These are phyloP conservation scores for Pteromalus puparum DNA, from an alignment of 1,140 invertebrate genomes.

Conservation along the genomic window DNA sequence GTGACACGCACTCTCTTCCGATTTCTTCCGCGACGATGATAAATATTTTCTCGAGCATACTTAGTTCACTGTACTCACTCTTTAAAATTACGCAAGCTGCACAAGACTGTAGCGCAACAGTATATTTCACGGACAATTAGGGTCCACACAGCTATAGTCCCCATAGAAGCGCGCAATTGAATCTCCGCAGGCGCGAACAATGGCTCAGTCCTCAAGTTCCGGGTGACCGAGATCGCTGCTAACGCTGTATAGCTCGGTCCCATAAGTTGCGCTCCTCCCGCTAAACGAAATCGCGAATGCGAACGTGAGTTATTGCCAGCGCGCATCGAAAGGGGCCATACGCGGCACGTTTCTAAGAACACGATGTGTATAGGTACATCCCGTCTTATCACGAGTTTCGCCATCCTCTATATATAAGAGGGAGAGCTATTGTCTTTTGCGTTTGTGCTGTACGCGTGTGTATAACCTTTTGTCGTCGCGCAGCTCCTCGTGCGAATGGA, in stretches of 20 bases:
- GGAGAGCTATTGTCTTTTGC: conserved; percentile 56
- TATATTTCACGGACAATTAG: neutral
- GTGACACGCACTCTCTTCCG: no score
- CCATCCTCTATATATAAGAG: conserved; percentile 44
- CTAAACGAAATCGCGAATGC: conserved; percentile 38
- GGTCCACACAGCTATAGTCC: no score
- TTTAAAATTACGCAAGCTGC: neutral
- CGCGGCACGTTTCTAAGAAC: neutral
- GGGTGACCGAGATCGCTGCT: conserved; percentile 65
- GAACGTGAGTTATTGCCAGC: conserved; percentile 29
- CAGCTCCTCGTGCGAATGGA: neutral
- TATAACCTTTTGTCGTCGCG: neutral
- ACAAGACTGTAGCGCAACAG: neutral
- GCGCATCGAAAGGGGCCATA: conserved; percentile 17
- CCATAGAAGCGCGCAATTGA: neutral
- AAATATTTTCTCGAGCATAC: no score
- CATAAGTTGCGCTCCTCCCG: conserved; percentile 5
- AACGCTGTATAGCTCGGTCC: neutral
- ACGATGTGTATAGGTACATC: conserved; percentile 9
- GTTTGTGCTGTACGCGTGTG: neutral
- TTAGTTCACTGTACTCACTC: no score
- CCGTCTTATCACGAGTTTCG: conserved; percentile 52
- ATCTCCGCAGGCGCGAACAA: neutral
- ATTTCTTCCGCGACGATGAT: no score
- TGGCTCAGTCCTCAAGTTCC: conserved; percentile 57